Base-by-base conservation (phyloP, 2,797 vertebrate genomes). In the Sphenopsis melanotis region DNA sequence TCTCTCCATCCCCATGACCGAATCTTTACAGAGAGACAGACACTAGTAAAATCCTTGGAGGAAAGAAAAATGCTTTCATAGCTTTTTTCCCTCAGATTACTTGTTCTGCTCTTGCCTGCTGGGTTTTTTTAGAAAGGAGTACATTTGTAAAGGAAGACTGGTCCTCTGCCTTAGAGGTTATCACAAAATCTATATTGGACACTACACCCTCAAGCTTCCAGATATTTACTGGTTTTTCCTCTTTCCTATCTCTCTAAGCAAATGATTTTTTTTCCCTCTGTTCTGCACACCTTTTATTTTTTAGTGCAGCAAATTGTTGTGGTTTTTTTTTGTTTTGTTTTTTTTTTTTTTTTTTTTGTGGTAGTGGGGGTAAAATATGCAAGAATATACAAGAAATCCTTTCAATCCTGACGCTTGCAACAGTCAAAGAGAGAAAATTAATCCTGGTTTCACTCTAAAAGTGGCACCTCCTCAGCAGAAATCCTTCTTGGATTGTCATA, bases 61-160 rank as follows among this genome's bases (percentile, higher is more conserved):
- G 85, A 47, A 90, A 18, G 61, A 75, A 87, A 95, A 94, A 92
- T 76, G 87, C 70, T 93, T 97, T 95, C 66, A 79, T 64, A 69
- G 91, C 90, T 87, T 86, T 96, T 93, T 91, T 17, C 10, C 66
- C 76, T 92, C 41, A 70, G 84, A 90, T 88, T 96, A 85, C 63
- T 82, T 87, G 75, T 30, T 85, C 75, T 82, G 74, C 49, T 20
- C 5, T 90, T 94, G 66, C 74, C 70, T 89, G 24, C 66, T 66
- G 84, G 60, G 42, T 87, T 74, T 95, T 95, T 95, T 80, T 30
- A 83, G 81, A 83, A 61, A 80, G 42, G 59, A 90, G 84, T 65
- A 66, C 81, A 60, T 66, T 91, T 93, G 63, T 93, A 47, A 96
- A 96, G 66, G 69, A 96, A 87, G 52, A 60, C 19, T n/a, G 69